Base-by-base conservation (phyloP, 1,140 invertebrate species). In the Alviniconcha marisindica region DNA sequence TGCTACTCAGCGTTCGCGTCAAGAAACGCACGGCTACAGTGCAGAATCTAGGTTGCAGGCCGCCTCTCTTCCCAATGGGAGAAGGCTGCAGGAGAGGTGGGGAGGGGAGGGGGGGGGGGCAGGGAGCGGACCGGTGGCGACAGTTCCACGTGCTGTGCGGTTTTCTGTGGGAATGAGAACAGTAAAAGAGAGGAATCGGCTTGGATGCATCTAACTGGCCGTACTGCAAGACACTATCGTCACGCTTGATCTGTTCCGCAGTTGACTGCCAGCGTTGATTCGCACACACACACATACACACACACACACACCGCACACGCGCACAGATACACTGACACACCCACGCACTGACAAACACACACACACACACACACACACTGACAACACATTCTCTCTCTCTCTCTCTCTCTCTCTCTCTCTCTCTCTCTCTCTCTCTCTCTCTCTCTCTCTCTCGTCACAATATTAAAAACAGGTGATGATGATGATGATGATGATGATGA, bases 271-370 rank as follows among this genome's bases (percentile, higher is more conserved):
- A 15, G 28, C 56, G 21, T n/a, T 24, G 15, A n/a, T n/a, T 24
- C 56, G 56, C 56, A 60, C 7, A n/a, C 56, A 60, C 56, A n/a
- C 56, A 60, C 56, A n/a, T n/a, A 60, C 56, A n/a, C 56, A 60
- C 56, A n/a, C 56, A 60, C 56, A n/a, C 56, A 60, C 56, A n/a
- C 21, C 21, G 21, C 7, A 60, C 56, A 60, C 21, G 28, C 56
- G 28, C 7, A 12, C 21, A 60, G 4, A 60, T 3, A 60, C 56
- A 60, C 7, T 15, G 10, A 60, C 56, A 60, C 56, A 60, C 48
- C 7, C 48, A 21, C 10, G 48, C 21, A 12, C 21, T 51, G 10
- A 51, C 48, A 51, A 51, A 51, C n/a, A n/a, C n/a, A n/a, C n/a
- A n/a, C n/a, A n/a, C n/a, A n/a, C n/a, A n/a, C n/a, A n/a, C n/a